phyloP scores from a whole-genome alignment of 2,888 invertebrate genomes.

The Zaprionus lineosus region DNA sequence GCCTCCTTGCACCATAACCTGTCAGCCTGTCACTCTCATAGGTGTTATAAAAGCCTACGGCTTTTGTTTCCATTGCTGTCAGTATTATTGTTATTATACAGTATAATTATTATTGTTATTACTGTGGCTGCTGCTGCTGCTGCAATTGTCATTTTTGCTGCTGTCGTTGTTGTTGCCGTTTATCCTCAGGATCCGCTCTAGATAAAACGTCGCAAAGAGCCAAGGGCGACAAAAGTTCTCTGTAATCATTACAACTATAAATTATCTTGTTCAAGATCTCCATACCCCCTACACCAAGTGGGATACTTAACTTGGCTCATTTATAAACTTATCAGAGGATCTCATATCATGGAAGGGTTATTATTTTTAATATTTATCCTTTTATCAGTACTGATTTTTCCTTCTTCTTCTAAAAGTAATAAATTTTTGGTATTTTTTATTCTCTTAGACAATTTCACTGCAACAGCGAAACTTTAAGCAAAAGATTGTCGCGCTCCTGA shows the following conservation, averaged over 20 bases:
- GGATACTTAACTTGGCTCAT: too few species aligned
- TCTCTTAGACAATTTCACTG: constrained; percentile 81
- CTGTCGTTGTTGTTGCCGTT: constrained; percentile 35
- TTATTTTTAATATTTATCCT: too few species aligned
- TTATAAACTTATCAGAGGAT: too few species aligned
- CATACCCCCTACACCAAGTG: too few species aligned
- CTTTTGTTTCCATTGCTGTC: constrained; percentile 56
- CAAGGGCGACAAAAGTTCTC: background rate
- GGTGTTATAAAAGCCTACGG: constrained; percentile 68
- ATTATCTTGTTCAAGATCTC: too few species aligned
- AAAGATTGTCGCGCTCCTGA: constrained; percentile 96
- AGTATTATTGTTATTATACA: constrained; percentile 18
- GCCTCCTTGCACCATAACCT: constrained; percentile 10
- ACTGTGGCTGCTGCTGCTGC: constrained; percentile 4
- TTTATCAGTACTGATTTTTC: background rate
- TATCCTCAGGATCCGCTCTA: constrained; percentile 61
- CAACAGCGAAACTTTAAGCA: constrained; percentile 98
- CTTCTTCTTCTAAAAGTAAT: background rate
- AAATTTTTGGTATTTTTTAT: constrained; percentile 1
- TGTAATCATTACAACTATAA: too few species aligned
- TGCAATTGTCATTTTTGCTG: background rate
- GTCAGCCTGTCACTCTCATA: constrained; percentile 28
- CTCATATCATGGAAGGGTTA: too few species aligned
- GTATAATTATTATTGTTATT: constrained; percentile 22
- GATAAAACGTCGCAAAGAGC: too few species aligned